Percentiles rank a stretch among this genome's conserved stretches.
phyloP scores from a whole-genome alignment of 2,888 invertebrate species.

The Leptinotarsa peninsularis region DNA sequence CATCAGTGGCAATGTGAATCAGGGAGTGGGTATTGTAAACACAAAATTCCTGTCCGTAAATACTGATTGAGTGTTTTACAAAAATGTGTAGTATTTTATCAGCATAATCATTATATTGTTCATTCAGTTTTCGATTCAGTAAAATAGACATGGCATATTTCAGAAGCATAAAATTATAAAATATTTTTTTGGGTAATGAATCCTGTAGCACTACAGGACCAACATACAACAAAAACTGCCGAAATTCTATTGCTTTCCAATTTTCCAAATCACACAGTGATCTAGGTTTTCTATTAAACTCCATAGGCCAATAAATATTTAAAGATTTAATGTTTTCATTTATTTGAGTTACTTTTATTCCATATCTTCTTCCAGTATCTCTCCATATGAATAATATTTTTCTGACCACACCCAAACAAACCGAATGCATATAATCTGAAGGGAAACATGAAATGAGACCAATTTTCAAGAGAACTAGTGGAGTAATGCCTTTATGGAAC shows the following conservation, averaged over 20 bases:
- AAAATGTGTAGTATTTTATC: conserved; percentile 32
- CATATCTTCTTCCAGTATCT: conserved; percentile 37
- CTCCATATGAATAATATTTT: conserved; percentile 25
- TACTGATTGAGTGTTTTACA: conserved; percentile 22
- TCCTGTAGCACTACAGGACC: conserved; percentile 39
- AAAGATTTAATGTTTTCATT: background rate
- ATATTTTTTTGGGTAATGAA: conserved; percentile 35
- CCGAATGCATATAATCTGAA: conserved; percentile 12
- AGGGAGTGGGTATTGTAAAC: conserved; percentile 29
- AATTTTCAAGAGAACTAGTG: conserved; percentile 12
- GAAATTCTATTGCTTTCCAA: conserved; percentile 50
- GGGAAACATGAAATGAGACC: conserved; percentile 21
- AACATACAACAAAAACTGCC: conserved; percentile 46
- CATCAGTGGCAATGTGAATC: conserved; percentile 29
- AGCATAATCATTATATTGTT: conserved; percentile 42
- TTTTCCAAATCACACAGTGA: conserved; percentile 42
- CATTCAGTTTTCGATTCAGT: conserved; percentile 34
- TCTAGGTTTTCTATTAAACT: conserved; percentile 51
- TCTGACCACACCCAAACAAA: conserved; percentile 14
- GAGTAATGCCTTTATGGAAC: conserved; percentile 23
- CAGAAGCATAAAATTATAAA: conserved; percentile 43
- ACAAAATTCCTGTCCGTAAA: conserved; percentile 32
- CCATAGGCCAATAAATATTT: conserved; percentile 43
- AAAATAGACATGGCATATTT: conserved; percentile 45
- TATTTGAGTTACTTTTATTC: conserved; percentile 25